Conservation (phyloP, 2,113 vertebrate species). For the Hippoglossus stenolepis region DNA sequence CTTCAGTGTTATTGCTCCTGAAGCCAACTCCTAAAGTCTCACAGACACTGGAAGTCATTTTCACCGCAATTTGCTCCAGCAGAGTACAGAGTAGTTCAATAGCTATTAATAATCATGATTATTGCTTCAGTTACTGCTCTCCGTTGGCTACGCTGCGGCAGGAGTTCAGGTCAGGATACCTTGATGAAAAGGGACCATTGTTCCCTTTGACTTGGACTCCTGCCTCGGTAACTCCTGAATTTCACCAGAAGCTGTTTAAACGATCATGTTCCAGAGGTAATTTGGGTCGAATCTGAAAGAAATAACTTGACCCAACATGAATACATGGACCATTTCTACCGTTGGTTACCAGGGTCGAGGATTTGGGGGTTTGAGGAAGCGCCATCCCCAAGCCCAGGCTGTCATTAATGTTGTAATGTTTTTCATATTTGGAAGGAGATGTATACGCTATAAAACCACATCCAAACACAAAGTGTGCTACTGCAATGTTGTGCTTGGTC, state of each 20-base stretch:
- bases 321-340: conserved; percentile 56
- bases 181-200: conserved; percentile 68
- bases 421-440: conserved; percentile 70
- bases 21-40: conserved; percentile 55
- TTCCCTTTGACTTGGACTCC: conserved; percentile 55
- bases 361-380: conserved; percentile 68
- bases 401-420: conserved; percentile 75
- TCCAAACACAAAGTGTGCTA: conserved; percentile 53
- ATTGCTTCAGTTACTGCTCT: conserved; percentile 63
- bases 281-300: conserved; percentile 51
- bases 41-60: conserved; percentile 72
- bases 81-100: conserved; percentile 61
- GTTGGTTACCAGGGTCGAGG: conserved; percentile 57
- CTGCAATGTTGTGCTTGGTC: conserved; percentile 60
- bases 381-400: conserved; percentile 55
- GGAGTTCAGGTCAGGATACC: conserved; percentile 75
- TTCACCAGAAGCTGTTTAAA: conserved; percentile 71
- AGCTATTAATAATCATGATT: conserved; percentile 74
- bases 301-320: conserved; percentile 55
- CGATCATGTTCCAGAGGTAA: conserved; percentile 61
- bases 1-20: conserved; percentile 47
- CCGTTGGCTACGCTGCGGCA: conserved; percentile 31
- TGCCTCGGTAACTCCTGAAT: conserved; percentile 43
- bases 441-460: conserved; percentile 68
- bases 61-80: conserved; percentile 53